Evolutionary conservation across 2,113 vertebrate species (phyloP).

Genomic region (Anarhynchus alexandrinus): DNA sequence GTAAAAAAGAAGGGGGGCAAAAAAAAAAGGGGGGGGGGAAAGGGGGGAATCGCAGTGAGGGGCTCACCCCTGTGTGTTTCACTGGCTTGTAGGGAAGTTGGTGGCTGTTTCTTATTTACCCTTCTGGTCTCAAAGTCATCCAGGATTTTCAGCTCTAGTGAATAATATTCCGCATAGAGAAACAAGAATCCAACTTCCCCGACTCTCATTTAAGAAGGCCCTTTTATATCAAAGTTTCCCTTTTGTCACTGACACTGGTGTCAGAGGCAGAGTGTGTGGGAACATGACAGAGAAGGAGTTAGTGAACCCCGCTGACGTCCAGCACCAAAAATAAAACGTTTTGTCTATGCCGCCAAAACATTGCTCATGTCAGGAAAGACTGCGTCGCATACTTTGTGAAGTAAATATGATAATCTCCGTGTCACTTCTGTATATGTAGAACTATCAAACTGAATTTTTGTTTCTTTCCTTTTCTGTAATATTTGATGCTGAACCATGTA

Average conservation of each 20-base stretch:
- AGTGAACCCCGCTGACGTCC: neutral
- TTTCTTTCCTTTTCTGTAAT: neutral
- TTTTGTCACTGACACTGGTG: neutral
- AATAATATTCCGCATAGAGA: neutral
- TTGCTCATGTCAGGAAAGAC: neutral
- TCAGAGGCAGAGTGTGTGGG: neutral
- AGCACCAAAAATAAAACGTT: neutral
- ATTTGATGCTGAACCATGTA: neutral
- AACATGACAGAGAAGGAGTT: neutral
- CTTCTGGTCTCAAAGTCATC: neutral
- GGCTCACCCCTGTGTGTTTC: neutral
- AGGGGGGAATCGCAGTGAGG: rapidly evolving
- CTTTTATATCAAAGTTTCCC: neutral
- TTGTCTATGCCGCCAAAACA: neutral
- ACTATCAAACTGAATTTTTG: neutral
- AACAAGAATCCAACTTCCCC: neutral
- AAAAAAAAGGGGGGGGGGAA: rapidly evolving
- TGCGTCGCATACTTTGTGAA: neutral
- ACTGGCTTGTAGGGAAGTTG: neutral
- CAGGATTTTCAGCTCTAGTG: neutral
- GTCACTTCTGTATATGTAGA: neutral
- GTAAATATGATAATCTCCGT: neutral
- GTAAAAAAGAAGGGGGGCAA: neutral
- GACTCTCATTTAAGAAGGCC: neutral
- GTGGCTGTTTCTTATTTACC: neutral